A percentile compares a stretch with the other conserved stretches of the same genome.
Conservation (phyloP, 2,888 invertebrate species). For the Clanis bilineata region DNA sequence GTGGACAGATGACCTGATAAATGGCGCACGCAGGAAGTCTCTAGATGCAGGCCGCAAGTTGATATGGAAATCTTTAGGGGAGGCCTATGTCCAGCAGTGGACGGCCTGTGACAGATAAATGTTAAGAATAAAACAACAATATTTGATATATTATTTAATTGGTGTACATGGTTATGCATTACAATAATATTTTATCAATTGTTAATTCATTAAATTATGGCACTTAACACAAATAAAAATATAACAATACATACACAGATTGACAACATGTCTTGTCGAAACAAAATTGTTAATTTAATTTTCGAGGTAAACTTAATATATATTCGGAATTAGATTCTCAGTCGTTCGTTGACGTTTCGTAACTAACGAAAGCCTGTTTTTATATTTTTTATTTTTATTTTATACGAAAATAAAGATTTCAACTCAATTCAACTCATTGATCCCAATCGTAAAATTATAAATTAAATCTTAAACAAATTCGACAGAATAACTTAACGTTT, state of each 20-base stretch:
- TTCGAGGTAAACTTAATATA: conserved; percentile 39
- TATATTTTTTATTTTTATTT: conserved; percentile 54
- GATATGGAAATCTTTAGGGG: too few relatives aligned
- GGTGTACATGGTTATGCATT: conserved; percentile 82
- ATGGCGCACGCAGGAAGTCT: too few relatives aligned
- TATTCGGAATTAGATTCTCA: conserved; percentile 78
- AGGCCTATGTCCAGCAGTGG: too few relatives aligned
- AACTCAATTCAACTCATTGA: conserved; percentile 74
- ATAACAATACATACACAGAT: conserved; percentile 69
- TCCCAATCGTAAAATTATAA: conserved; percentile 77
- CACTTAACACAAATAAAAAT: conserved; percentile 78
- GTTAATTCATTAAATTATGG: conserved; percentile 82
- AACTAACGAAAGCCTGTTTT: conserved; percentile 68
- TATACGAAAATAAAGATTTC: conserved; percentile 71
- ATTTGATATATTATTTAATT: conserved; percentile 71
- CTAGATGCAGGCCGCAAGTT: too few relatives aligned
- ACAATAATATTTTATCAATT: conserved; percentile 78
- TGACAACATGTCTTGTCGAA: conserved; percentile 64
- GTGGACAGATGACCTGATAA: too few relatives aligned
- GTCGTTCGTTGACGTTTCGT: conserved; percentile 78
- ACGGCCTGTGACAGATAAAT: too few relatives aligned
- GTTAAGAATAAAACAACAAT: conserved; percentile 54
- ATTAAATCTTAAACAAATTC: conserved; percentile 56
- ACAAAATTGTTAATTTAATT: conserved; percentile 25
- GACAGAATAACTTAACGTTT: conserved; percentile 72